These are phyloP conservation scores for Mystacides longicornis DNA, from an alignment of 2,888 invertebrate species.

Conservation along the genomic window DNA sequence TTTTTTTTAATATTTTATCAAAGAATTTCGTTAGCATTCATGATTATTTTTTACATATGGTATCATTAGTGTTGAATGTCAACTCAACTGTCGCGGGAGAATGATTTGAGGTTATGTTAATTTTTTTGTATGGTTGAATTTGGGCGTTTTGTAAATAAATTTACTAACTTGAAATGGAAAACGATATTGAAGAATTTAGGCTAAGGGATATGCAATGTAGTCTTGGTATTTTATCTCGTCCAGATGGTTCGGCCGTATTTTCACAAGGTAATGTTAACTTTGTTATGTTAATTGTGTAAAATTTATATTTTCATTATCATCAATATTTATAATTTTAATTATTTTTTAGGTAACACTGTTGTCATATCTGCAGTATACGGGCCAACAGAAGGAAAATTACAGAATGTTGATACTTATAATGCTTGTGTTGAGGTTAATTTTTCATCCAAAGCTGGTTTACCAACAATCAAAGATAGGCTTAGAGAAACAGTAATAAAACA, in stretches of 20 bases:
- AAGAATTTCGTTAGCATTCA: background rate
- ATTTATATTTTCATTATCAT: conserved; percentile 9
- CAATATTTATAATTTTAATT: background rate
- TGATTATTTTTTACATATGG: background rate
- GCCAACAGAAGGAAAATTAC: conserved; percentile 70
- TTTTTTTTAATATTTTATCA: background rate
- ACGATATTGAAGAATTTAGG: conserved; percentile 7
- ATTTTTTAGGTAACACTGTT: conserved; percentile 64
- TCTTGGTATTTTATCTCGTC: conserved; percentile 62
- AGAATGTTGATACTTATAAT: conserved; percentile 69
- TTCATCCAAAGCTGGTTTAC: conserved; percentile 67
- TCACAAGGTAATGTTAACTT: conserved; percentile 55
- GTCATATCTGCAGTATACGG: conserved; percentile 74
- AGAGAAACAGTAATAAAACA: conserved; percentile 69
- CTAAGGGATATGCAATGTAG: conserved; percentile 52
- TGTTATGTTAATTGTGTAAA: background rate
- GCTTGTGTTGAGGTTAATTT: conserved; percentile 73
- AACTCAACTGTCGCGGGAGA: too few relatives aligned
- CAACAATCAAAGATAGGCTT: conserved; percentile 61
- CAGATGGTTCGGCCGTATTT: conserved; percentile 72
- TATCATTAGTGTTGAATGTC: background rate
- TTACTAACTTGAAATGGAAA: background rate
- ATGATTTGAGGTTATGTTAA: too few relatives aligned
- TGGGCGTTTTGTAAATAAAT: conserved; percentile 11
- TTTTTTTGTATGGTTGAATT: too few relatives aligned